These are phyloP conservation scores for Leptinotarsa lineolata DNA, from an alignment of 1,140 invertebrate genomes.

Conservation along the genomic window DNA sequence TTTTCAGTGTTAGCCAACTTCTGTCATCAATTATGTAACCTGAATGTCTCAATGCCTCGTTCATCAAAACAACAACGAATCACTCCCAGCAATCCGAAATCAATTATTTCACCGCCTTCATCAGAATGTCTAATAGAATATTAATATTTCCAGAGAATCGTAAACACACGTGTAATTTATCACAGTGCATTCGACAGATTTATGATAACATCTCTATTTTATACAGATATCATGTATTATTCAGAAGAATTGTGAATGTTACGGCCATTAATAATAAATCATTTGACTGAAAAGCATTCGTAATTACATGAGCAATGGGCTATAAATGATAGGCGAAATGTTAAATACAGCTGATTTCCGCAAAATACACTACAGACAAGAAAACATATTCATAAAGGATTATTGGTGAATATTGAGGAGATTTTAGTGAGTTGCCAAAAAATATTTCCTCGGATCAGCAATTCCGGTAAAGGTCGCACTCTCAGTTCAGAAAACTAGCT, in stretches of 20 bases:
- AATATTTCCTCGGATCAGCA: too few species aligned
- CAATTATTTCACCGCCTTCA: background rate
- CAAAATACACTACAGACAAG: background rate
- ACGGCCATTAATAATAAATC: background rate
- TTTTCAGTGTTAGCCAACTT: too few species aligned
- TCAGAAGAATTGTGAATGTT: conserved; percentile 6
- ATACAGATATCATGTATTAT: conserved; percentile 6
- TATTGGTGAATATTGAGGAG: too few species aligned
- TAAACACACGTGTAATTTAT: conserved; percentile 6
- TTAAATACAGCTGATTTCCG: background rate
- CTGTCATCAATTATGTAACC: too few species aligned
- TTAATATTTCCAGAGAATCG: conserved; percentile 6
- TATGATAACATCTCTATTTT: conserved; percentile 4
- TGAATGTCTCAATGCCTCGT: too few species aligned
- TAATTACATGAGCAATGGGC: background rate
- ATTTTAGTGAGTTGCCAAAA: too few species aligned
- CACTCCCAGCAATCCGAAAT: background rate
- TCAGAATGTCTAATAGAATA: background rate
- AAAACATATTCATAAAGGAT: too few species aligned
- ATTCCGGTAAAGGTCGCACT: too few species aligned
- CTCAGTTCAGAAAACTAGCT: too few species aligned
- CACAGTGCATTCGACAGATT: background rate
- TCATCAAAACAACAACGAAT: too few species aligned
- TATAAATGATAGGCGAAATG: background rate
- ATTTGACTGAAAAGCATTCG: background rate